Evolutionary conservation across 2,113 vertebrate genomes (phyloP).

Genomic region (Ursus arctos): DNA sequence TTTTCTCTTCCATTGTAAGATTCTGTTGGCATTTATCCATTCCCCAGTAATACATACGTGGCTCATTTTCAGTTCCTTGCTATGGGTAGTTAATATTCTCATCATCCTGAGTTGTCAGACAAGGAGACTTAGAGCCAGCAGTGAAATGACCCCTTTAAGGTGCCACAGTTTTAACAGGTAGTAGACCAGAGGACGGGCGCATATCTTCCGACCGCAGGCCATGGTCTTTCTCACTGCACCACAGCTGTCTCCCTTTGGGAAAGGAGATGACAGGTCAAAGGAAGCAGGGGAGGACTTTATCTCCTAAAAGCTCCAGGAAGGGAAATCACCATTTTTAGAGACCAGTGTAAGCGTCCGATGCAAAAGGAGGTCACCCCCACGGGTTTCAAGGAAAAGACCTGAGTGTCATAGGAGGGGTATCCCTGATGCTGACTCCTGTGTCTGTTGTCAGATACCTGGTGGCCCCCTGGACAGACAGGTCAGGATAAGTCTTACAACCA

Average conservation of each 20-base stretch:
- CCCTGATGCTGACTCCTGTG: neutral
- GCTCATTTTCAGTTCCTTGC: neutral
- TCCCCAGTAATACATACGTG: neutral
- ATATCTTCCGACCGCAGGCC: neutral
- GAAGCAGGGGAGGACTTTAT: neutral
- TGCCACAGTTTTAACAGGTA: neutral
- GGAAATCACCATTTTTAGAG: neutral
- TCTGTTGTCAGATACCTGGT: neutral
- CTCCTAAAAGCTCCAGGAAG: neutral
- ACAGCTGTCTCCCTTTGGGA: neutral
- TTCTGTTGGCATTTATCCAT: neutral
- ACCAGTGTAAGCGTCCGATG: neutral
- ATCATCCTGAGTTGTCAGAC: neutral
- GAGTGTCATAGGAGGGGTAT: no score
- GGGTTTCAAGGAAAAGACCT: neutral
- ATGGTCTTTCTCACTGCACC: neutral
- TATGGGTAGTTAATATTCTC: neutral
- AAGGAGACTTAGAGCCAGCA: neutral
- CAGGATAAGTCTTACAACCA: neutral
- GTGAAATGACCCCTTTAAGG: neutral
- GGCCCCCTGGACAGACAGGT: neutral
- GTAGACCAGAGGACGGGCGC: neutral
- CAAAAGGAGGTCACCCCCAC: neutral
- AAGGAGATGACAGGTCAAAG: neutral
- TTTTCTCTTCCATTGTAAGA: neutral